These are phyloP conservation scores for Erebia palarica DNA, from an alignment of 2,888 invertebrate species.

Conservation along the genomic window DNA sequence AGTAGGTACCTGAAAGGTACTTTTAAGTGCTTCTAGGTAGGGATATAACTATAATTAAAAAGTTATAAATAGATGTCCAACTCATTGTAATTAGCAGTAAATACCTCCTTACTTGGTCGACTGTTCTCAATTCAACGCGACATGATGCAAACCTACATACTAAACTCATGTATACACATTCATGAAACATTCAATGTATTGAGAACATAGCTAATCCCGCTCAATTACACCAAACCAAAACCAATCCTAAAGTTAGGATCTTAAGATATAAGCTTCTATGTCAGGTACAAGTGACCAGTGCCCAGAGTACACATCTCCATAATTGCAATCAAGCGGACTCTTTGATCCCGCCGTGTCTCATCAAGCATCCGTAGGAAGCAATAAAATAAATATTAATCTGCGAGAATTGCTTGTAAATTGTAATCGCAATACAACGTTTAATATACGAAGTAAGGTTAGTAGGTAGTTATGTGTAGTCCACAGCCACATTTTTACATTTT, in stretches of 20 bases:
- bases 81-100: neutral
- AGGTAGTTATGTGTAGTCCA: neutral
- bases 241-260: neutral
- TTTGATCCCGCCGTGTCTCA: conserved; percentile 43
- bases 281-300: conserved; percentile 3
- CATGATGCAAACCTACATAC: conserved; percentile 2
- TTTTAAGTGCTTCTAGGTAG: too few relatives aligned
- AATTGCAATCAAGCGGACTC: conserved; percentile 42
- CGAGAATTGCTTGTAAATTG: conserved; percentile 23
- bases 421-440: conserved; percentile 28
- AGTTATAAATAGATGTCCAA: neutral
- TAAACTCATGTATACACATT: neutral
- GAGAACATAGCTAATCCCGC: neutral
- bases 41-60: neutral
- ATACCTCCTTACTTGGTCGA: neutral
- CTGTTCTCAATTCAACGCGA: neutral
- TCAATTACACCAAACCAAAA: neutral
- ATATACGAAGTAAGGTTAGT: neutral
- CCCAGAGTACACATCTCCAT: conserved; percentile 33
- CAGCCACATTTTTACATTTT: neutral
- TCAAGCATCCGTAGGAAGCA: conserved; percentile 43
- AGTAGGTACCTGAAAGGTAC: too few relatives aligned
- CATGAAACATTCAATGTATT: conserved; percentile 17
- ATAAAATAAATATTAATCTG: conserved; percentile 46
- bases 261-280: conserved; percentile 19